Percentiles rank a stretch among this genome's conserved stretches.
These are phyloP conservation scores for Sebastes cheni DNA, from an alignment of 2,797 vertebrate species.

Conservation along the genomic window DNA sequence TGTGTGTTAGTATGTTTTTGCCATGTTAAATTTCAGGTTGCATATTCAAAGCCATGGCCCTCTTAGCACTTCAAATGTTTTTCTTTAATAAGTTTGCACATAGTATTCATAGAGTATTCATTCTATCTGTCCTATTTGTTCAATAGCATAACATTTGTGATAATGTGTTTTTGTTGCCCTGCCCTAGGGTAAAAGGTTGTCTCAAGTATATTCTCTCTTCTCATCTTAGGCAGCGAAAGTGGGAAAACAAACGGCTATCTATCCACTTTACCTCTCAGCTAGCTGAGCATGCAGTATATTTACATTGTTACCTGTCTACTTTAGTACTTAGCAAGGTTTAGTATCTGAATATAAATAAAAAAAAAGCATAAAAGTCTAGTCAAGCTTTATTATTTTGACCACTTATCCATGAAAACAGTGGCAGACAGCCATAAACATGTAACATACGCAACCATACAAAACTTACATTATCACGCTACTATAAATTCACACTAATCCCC, in stretches of 20 bases:
- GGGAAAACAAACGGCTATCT: slow-evolving; percentile 75
- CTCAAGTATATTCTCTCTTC: slow-evolving; percentile 13
- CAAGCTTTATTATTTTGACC: slow-evolving; percentile 49
- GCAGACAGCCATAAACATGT: slow-evolving; percentile 15
- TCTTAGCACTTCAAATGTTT: neutral
- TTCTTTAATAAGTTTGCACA: neutral
- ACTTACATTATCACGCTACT: neutral
- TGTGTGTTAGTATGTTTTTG: neutral
- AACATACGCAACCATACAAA: slow-evolving; percentile 8
- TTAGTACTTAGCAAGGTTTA: slow-evolving; percentile 71
- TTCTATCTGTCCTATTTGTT: neutral
- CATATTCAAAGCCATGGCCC: neutral
- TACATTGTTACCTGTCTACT: slow-evolving; percentile 82
- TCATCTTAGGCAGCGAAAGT: slow-evolving; percentile 44
- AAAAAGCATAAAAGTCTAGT: slow-evolving; percentile 81
- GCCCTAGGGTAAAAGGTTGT: slow-evolving; percentile 8
- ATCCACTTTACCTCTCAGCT: slow-evolving; percentile 81
- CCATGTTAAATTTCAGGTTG: neutral
- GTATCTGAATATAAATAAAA: slow-evolving; percentile 87
- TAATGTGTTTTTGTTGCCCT: slow-evolving; percentile 18
- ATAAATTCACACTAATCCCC: slow-evolving; percentile 38
- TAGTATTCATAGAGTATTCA: neutral
- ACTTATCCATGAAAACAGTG: slow-evolving; percentile 32
- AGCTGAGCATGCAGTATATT: slow-evolving; percentile 84
- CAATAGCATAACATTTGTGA: neutral